Percentiles rank a stretch among this genome's conserved stretches.
phyloP scores from a whole-genome alignment of 2,797 vertebrate genomes.

The Melopsittacus undulatus region DNA sequence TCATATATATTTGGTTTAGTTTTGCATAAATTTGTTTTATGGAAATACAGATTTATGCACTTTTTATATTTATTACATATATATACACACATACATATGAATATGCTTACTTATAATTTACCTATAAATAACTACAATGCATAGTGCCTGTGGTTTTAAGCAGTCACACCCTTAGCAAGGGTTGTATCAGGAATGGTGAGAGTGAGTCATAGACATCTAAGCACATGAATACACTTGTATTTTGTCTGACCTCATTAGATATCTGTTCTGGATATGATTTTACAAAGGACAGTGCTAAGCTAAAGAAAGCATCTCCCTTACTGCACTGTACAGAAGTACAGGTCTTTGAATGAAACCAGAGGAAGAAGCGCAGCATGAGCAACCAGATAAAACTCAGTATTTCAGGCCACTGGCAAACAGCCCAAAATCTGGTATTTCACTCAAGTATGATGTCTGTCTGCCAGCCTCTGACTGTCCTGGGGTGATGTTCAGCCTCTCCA shows the following conservation, averaged over 20 bases:
- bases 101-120: not conserved
- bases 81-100: not conserved
- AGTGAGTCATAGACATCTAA: not conserved
- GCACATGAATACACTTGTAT: not conserved
- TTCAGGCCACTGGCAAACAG: not conserved
- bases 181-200: not conserved
- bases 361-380: rapidly evolving
- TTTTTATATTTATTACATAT: not conserved
- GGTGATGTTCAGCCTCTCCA: not conserved
- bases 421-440: not conserved
- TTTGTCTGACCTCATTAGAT: slow-evolving; percentile 15
- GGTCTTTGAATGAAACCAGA: not conserved
- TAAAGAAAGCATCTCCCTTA: not conserved
- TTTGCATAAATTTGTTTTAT: not conserved
- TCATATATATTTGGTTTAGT: not conserved
- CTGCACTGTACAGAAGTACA: not conserved
- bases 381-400: not conserved
- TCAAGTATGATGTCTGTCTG: not conserved
- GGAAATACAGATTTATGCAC: not conserved
- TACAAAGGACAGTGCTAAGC: not conserved
- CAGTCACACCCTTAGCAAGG: not conserved
- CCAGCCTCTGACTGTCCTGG: not conserved
- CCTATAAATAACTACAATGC: not conserved
- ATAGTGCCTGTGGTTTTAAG: not conserved
- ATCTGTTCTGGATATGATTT: not conserved